Evolutionary conservation across 2,888 invertebrate species (phyloP), one percentile per base, ranked within the genome.

Genomic region (Muschampia plurimacula): DNA sequence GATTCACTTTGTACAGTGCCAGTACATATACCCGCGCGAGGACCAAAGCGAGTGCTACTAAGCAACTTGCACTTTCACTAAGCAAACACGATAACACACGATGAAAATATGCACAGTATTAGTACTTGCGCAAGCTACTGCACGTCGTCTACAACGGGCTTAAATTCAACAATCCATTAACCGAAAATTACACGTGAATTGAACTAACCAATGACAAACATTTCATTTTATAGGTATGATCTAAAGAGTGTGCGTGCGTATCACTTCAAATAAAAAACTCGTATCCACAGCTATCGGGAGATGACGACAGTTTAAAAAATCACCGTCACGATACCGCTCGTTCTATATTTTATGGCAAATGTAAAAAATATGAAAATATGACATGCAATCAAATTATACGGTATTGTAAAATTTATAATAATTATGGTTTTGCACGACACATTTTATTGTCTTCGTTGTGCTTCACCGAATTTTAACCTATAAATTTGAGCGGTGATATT

Each of bases 371-470:
- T 67, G 62, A 72, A 72, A 72, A 62, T 72, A 72, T 52, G 67
- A 44, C 72, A 60, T 55, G 72, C 72, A 72, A 72, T 67, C 72
- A 67, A 72, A 72, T 64, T 72, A 72, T 62, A 67, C 32, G 3
- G 67, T 64, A 67, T 67, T 57, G 67, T 67, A 44, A 67, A 72
- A 72, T 72, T 67, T 72, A 44, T 62, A 71, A 67, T 22, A 22
- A 22, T 22, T 67, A 55, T 32, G 22, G 63, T 67, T 72, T 67
- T 72, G 52, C 67, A 67, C 67, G 32, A 55, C 22, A 57, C 55
- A 57, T 72, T 66, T 72, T 72, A 46, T 60, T 67, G 44, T 55
- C 39, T 66, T 70, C 22, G 44, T 32, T 41, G 60, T 13, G 52
- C 39, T 71, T 67, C 12, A 49, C 66, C 59, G 65, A 66, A 49